Conservation (phyloP, 2,797 vertebrate genomes). For the Pangasius djambal region DNA sequence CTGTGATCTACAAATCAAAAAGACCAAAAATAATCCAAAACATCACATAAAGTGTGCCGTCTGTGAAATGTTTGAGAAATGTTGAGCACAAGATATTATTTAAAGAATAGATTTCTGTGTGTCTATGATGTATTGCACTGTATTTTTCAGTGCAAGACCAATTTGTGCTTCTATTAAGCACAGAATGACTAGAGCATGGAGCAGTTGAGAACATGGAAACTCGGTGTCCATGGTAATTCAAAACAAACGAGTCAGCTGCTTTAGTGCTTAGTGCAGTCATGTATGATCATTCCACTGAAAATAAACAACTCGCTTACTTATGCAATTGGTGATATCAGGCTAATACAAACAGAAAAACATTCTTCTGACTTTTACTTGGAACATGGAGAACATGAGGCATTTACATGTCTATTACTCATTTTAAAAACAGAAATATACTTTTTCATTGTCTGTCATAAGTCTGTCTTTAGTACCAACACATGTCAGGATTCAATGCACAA, state of each 20-base stretch:
- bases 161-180: neutral
- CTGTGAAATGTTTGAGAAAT: neutral
- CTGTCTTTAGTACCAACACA: neutral
- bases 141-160: neutral
- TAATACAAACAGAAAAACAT: neutral
- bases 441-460: neutral
- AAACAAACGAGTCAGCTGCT: constrained; percentile 49
- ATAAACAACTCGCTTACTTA: constrained; percentile 27
- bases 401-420: neutral
- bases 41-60: neutral
- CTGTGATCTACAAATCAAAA: neutral
- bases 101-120: neutral
- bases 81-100: neutral
- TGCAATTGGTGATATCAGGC: neutral
- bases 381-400: neutral
- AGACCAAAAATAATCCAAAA: neutral
- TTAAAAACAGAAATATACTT: neutral
- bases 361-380: neutral
- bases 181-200: constrained; percentile 37
- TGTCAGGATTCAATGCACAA: neutral
- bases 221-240: constrained; percentile 51
- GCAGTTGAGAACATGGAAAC: constrained; percentile 54
- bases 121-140: neutral
- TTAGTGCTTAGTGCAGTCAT: constrained; percentile 33
- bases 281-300: constrained; percentile 22